Percentiles rank a stretch among this genome's conserved stretches.
Conservation (phyloP, 1,140 invertebrate genomes). For the Heliconius hermathena region DNA sequence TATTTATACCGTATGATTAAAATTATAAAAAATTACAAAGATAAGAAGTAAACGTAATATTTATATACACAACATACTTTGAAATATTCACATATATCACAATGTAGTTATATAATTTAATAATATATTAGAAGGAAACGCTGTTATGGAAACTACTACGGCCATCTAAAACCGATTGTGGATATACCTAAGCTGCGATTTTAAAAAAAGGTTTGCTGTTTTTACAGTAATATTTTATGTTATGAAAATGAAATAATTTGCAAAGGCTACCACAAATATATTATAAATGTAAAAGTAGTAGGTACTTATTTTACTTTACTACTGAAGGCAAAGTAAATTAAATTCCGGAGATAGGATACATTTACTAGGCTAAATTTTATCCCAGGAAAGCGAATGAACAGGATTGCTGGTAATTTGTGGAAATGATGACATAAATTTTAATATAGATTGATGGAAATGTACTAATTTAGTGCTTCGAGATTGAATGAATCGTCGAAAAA, state of each 20-base stretch:
- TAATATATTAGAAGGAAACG: neutral
- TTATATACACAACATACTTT: neutral
- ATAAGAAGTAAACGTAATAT: neutral
- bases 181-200: neutral
- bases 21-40: neutral
- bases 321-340: neutral
- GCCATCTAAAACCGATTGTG: neutral
- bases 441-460: neutral
- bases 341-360: neutral
- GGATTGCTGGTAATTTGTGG: neutral
- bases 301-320: neutral
- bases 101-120: neutral
- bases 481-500: neutral
- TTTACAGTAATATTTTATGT: neutral
- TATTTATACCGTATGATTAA: neutral
- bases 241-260: neutral
- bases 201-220: neutral
- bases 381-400: neutral
- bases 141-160: neutral
- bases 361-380: slow-evolving; percentile 1
- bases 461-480: neutral
- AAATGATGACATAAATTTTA: neutral
- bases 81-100: neutral
- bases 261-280: neutral
- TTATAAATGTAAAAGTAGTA: neutral